Base-by-base conservation (phyloP, 2,888 invertebrate species). In the Hemicrepidius hirtus region DNA sequence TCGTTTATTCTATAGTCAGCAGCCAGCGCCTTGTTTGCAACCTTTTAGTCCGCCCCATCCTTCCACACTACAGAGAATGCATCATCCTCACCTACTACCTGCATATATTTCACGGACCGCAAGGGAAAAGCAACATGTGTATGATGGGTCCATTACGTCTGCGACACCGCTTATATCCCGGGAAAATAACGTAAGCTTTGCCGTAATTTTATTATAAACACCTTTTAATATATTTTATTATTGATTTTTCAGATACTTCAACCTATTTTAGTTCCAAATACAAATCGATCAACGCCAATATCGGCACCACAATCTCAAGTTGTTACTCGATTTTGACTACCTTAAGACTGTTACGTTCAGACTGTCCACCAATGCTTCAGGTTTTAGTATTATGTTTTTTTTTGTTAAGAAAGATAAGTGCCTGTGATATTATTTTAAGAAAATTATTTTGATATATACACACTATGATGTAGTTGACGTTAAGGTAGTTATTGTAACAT, bases 41-140 rank as follows among this genome's bases (percentile, higher is more conserved):
- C 63, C 64, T 64, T 62, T 53, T 44, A 62, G 6, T 63, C 57
- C 37, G 28, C 46, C 57, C 37, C 57, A 57, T 57, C 37, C 57
- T 59, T 40, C 68, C 41, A 68, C 68, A 12, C 40, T 68, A 44
- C 68, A 73, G 50, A 73, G 73, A 65, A 60, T 73, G 40, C 68
- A 62, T 16, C 60, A 65, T 46, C 65, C 49, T 57, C 62, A 60
- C 37, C n/a, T 57, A 24, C 50, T 72, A 40, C 72, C 72, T 28
- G 41, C 60, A 16, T 72, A 72, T 24, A 68, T 68, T 63, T 46
- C 72, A 41, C 55, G 68, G n/a, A 46, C 24, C 5, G 10, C 59
- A 12, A 68, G 57, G 16, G 73, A 73, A 32, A 68, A 37, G 20
- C 72, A 72, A 44, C 55, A 49, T n/a, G 62, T 50, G 32, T 64